These are phyloP conservation scores for Suricata suricatta DNA, from an alignment of 2,113 vertebrate genomes.

Conservation along the genomic window DNA sequence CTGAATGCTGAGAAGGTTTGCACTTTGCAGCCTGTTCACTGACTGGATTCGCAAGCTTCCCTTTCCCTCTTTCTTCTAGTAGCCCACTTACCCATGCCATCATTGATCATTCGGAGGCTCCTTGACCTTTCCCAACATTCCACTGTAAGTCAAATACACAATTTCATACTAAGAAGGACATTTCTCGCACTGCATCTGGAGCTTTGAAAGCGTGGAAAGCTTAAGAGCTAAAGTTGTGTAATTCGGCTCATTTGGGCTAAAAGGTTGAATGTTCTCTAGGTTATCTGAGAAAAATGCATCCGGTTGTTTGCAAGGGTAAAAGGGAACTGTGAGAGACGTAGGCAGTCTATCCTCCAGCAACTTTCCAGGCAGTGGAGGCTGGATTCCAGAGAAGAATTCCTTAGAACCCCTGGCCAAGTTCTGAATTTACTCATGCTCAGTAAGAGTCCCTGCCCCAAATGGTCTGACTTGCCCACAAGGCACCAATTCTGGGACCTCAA, in stretches of 20 bases:
- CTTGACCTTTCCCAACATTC: background rate
- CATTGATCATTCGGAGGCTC: background rate
- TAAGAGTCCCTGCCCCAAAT: background rate
- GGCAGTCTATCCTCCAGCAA: background rate
- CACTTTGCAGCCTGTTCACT: conserved; percentile 70
- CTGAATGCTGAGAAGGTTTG: conserved; percentile 69
- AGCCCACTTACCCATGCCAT: conserved; percentile 33
- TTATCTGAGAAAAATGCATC: conserved; percentile 47
- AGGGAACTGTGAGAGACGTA: background rate
- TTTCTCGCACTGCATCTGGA: conserved; percentile 46
- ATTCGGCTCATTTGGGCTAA: conserved; percentile 70
- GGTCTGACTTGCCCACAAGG: background rate
- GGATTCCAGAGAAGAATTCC: background rate
- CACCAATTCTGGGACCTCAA: background rate
- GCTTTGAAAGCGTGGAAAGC: background rate
- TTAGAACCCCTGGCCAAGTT: background rate
- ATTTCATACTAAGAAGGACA: conserved; percentile 51
- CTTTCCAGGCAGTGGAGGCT: background rate
- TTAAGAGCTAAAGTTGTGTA: conserved; percentile 47
- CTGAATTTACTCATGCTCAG: background rate
- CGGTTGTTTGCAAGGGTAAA: background rate
- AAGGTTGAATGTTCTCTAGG: conserved; percentile 61
- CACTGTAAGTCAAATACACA: conserved; percentile 46
- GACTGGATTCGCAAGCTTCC: conserved; percentile 40
- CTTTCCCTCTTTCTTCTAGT: conserved; percentile 23